Evolutionary conservation across 2,797 vertebrate species (phyloP), one percentile per base, ranked within the genome.

Genomic region (Sebastes oblongus): DNA sequence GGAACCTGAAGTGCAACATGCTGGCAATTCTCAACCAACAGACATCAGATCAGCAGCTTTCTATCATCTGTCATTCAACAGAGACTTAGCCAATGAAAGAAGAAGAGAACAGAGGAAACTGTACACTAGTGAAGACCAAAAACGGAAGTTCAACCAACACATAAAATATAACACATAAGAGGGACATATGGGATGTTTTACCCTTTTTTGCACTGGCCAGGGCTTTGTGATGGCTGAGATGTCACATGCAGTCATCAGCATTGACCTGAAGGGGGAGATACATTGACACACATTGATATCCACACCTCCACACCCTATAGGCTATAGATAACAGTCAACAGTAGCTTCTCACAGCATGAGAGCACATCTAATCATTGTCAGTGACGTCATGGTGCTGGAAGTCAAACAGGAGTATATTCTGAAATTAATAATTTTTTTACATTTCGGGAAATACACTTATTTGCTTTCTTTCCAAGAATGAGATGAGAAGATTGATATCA

Each of bases 171-270:
- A 20, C 50, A 46, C 50, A 62, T 4, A 24, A 55, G 5, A 55
- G 5, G 8, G 0, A n/a, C 3, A 4, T 29, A 3, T 10, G 9
- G 14, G 8, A 25, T 3, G 22, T 34, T 64, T 72, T 95, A 99
- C 98, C 97, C 96, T 96, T 77, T 98, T 97, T 85, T 99, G 98
- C 77, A 99, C 96, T 4, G 98, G 98, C 98, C 98, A 99, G 20
- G 98, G 98, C 81, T 99, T 99, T n/a, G 98, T 98, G 91, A 99
- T 99, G 22, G 98, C 98, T 27, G 98, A 99, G 68, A 99, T 96
- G 83, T 99, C 98, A 77, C 98, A 99, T 0, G 98, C 98, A 36
- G 98, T 99, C 98, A 99, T 99, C 95, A 99, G 89, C 98, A 99
- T 99, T 3, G 97, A 98, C 93, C 98, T 99, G 90, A 56, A 67